Evolutionary conservation across 1,140 invertebrate genomes (phyloP), one percentile per base, ranked within the genome.

Genomic region (Drosophila nigromelanica): DNA sequence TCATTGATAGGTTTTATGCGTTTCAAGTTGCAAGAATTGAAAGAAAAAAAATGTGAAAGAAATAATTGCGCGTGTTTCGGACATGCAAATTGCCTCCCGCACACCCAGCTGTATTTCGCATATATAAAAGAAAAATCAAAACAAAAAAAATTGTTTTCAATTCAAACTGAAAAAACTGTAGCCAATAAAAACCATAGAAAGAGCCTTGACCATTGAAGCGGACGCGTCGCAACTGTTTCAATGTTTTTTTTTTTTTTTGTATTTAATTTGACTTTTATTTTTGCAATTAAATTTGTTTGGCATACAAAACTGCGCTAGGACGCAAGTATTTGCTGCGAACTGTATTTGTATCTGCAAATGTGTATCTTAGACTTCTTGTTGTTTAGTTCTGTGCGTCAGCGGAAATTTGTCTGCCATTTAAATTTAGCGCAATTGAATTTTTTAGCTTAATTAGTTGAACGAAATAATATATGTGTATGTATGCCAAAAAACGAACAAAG

Each of bases 311-410:
- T 70, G 61, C 73, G 27, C 6, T 27, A 6, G 27, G 27, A 6
- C 27, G 68, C 58, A 78, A 71, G 56, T 61, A 66, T 52, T n/a
- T 62, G 27, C 27, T 27, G 27, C 27, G 27, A 27, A 2, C 14
- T 27, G 35, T 12, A 55, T 37, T 18, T 35, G 10, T 52, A 61
- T 14, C 50, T 5, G 21, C 24, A 24, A 24, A 47, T 24, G 24
- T 21, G 18, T 18, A 45, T 55, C 12, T 55, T 2, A 72, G 39
- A 50, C 58, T 58, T 68, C 27, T 6, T 33, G 48, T 47, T 52
- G 62, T 64, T 79, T 27, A 51, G 39, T 48, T 63, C 51, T 76
- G 85, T 89, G 85, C 85, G 85, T 89, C 86, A 89, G 71, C 80
- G 85, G 86, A 89, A 85, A 86, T 68, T 69, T 63, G 73, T 56